A percentile compares a stretch with the other conserved stretches of the same genome.
These are phyloP conservation scores for Ephialtes manifestator DNA, from an alignment of 2,888 invertebrate genomes.

Conservation along the genomic window DNA sequence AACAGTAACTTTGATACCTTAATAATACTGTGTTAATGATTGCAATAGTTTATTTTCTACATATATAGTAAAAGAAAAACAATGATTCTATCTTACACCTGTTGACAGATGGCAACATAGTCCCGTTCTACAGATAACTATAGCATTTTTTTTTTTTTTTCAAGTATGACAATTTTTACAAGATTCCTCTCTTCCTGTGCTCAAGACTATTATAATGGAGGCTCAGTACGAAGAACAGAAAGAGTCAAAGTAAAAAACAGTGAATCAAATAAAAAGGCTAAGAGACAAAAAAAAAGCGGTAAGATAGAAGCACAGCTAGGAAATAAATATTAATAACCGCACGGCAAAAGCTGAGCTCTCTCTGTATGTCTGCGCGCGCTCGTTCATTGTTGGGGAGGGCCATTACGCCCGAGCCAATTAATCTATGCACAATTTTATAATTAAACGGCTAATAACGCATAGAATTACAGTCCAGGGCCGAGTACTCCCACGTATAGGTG, in stretches of 20 bases:
- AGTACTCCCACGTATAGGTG: slow-evolving; percentile 82
- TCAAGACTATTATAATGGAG: slow-evolving; percentile 36
- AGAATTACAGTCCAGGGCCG: slow-evolving; percentile 84
- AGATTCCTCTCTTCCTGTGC: background rate
- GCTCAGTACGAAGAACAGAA: background rate
- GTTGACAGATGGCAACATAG: no score
- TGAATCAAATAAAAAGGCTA: slow-evolving; percentile 45
- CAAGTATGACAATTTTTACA: no score
- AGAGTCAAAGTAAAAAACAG: background rate
- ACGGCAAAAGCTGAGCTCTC: slow-evolving; percentile 41
- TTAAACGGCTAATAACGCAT: slow-evolving; percentile 85
- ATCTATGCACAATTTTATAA: slow-evolving; percentile 86
- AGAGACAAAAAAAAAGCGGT: slow-evolving; percentile 64
- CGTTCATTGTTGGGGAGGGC: slow-evolving; percentile 80
- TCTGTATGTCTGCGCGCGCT: slow-evolving; percentile 65
- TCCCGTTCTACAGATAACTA: no score
- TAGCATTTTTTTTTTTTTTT: no score
- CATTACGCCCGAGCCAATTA: slow-evolving; percentile 85
- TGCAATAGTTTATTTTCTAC: no score
- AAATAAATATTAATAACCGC: slow-evolving; percentile 82
- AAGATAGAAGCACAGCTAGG: slow-evolving; percentile 71
- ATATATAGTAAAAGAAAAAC: no score
- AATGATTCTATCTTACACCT: no score
- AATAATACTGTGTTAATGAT: no score
- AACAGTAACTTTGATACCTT: no score